Conservation (phyloP, 1,140 invertebrate species). For the Neodiprion virginianus region DNA sequence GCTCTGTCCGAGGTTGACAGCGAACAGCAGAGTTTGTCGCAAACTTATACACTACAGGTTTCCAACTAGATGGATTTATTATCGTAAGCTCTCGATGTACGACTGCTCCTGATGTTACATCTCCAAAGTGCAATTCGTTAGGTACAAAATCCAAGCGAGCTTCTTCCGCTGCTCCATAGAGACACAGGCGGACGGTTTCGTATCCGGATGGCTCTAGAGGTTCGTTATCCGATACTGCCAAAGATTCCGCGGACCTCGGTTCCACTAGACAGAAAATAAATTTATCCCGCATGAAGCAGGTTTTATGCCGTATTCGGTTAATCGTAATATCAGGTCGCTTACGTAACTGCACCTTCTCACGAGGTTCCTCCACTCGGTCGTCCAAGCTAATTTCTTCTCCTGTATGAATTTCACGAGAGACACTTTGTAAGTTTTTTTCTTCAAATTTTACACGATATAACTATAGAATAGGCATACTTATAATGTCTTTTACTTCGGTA, state of each 20-base stretch:
- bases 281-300: too few species aligned
- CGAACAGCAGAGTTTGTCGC: slow-evolving; percentile 21
- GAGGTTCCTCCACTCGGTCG: neutral
- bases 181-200: slow-evolving; percentile 35
- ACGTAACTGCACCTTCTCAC: neutral
- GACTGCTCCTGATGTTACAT: slow-evolving; percentile 29
- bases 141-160: slow-evolving; percentile 34
- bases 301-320: neutral
- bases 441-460: neutral
- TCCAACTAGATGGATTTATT: slow-evolving; percentile 32
- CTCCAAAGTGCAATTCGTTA: slow-evolving; percentile 30
- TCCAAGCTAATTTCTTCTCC: neutral
- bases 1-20: slow-evolving; percentile 28
- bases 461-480: slow-evolving; percentile 19
- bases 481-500: slow-evolving; percentile 28
- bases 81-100: slow-evolving; percentile 32
- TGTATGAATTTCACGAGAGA: neutral
- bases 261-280: neutral
- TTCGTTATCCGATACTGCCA: slow-evolving; percentile 2
- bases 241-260: neutral
- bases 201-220: neutral
- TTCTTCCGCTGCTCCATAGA: slow-evolving; percentile 37
- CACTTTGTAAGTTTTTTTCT: neutral
- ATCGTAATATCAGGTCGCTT: neutral
- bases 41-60: slow-evolving; percentile 32